Percentiles rank a stretch among this genome's conserved stretches.
Evolutionary conservation across 2,113 vertebrate species (phyloP).

Genomic region (Nestor notabilis): DNA sequence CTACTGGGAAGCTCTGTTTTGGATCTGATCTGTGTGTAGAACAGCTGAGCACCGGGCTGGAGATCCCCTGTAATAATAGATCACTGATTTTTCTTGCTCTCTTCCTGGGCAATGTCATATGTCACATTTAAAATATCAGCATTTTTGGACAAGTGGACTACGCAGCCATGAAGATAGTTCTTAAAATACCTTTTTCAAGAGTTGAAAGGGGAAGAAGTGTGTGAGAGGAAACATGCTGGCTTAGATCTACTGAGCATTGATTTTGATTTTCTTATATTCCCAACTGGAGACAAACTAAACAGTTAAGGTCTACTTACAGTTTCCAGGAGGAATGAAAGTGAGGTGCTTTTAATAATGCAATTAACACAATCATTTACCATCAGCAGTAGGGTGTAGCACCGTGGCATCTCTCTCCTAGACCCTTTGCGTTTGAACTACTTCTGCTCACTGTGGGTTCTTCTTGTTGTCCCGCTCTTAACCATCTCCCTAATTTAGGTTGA

Average conservation of each 20-base stretch:
- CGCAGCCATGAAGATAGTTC: background rate
- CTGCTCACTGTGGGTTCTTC: background rate
- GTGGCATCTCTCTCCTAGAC: background rate
- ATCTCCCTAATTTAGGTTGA: background rate
- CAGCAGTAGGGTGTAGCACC: background rate
- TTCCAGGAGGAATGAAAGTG: background rate
- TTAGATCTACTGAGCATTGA: background rate
- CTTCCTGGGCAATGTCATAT: background rate
- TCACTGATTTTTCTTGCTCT: background rate
- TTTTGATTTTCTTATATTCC: background rate
- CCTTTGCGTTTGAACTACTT: background rate
- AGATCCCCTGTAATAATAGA: background rate
- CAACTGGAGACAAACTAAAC: background rate
- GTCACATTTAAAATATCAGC: background rate
- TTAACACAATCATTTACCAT: accelerated
- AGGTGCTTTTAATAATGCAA: background rate
- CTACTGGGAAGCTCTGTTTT: background rate
- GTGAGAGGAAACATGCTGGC: background rate
- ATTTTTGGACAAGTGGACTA: background rate
- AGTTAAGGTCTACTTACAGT: background rate
- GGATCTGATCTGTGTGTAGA: background rate
- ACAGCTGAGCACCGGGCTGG: background rate
- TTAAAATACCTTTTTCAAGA: background rate
- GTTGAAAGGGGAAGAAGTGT: accelerated
- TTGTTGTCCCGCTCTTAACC: accelerated